These are phyloP conservation scores for Luffia ferchaultella DNA, from an alignment of 2,888 invertebrate genomes.

Conservation along the genomic window DNA sequence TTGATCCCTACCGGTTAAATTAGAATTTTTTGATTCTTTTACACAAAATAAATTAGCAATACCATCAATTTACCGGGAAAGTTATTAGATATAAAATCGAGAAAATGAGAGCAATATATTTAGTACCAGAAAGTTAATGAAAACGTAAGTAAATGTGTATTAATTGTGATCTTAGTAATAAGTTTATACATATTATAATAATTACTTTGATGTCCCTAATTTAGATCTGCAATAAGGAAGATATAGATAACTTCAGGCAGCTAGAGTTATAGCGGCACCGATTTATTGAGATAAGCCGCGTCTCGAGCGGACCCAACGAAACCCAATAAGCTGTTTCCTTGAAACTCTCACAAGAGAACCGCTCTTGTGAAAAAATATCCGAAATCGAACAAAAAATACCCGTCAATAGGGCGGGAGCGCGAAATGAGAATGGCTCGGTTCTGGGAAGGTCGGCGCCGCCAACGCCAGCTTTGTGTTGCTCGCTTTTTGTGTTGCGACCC, in stretches of 20 bases:
- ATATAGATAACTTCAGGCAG: too few species aligned
- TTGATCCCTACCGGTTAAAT: not conserved
- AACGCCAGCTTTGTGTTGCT: conserved; percentile 61
- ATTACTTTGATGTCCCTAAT: too few species aligned
- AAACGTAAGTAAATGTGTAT: too few species aligned
- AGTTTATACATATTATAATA: too few species aligned
- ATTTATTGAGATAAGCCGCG: not conserved
- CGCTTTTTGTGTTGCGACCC: conserved; percentile 53
- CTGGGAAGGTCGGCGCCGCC: conserved; percentile 58
- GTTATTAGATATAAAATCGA: too few species aligned
- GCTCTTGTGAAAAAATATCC: conserved; percentile 45
- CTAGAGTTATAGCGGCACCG: not conserved
- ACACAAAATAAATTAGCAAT: too few species aligned
- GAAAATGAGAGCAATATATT: too few species aligned
- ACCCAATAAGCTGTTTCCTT: conserved; percentile 63
- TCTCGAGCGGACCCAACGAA: conserved; percentile 22
- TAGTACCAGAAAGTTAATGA: too few species aligned
- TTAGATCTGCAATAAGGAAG: too few species aligned
- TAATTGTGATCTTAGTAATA: too few species aligned
- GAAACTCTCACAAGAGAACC: conserved; percentile 56
- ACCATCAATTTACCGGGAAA: too few species aligned
- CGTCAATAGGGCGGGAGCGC: conserved; percentile 61
- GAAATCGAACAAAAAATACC: conserved; percentile 45
- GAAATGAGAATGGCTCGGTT: conserved; percentile 61
- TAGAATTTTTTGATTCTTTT: too few species aligned